Conservation (phyloP, 2,113 vertebrate species). For the Tricholaema leucomelas region DNA sequence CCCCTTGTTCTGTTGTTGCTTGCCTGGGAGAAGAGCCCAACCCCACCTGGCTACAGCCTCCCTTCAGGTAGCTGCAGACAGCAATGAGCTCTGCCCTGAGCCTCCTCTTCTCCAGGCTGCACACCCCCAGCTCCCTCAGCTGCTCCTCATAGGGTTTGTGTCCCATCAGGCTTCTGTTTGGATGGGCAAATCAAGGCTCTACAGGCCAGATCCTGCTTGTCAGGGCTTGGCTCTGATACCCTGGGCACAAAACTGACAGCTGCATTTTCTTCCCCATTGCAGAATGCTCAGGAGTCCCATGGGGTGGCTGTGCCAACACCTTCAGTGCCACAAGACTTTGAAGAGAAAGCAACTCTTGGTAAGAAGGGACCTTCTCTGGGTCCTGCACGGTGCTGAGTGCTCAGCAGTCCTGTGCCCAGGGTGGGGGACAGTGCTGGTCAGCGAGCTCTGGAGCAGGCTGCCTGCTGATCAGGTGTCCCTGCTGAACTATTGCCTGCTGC, state of each 20-base stretch:
- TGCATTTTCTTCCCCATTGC: not conserved
- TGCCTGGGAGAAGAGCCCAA: too few species aligned
- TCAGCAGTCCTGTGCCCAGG: rapidly evolving
- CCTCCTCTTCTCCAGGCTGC: too few species aligned
- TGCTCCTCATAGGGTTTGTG: too few species aligned
- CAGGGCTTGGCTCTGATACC: not conserved
- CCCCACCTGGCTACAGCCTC: too few species aligned
- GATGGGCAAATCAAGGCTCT: not conserved
- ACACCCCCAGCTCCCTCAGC: too few species aligned
- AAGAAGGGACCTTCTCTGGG: constrained; percentile 55
- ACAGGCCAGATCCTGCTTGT: not conserved
- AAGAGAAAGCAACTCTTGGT: constrained; percentile 71
- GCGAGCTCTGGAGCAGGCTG: not conserved
- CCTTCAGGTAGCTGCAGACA: too few species aligned
- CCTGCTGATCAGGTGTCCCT: not conserved
- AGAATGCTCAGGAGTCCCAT: constrained; percentile 78
- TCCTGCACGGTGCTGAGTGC: not conserved
- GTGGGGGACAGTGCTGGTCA: not conserved
- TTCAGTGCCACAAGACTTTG: constrained; percentile 74
- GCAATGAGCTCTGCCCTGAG: too few species aligned
- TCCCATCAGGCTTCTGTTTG: not conserved
- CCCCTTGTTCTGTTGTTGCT: too few species aligned
- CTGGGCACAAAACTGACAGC: not conserved
- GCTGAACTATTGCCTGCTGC: not conserved
- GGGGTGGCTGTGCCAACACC: constrained; percentile 81